These are phyloP conservation scores for Heliothis virescens DNA, from an alignment of 1,140 invertebrate genomes.

Conservation along the genomic window DNA sequence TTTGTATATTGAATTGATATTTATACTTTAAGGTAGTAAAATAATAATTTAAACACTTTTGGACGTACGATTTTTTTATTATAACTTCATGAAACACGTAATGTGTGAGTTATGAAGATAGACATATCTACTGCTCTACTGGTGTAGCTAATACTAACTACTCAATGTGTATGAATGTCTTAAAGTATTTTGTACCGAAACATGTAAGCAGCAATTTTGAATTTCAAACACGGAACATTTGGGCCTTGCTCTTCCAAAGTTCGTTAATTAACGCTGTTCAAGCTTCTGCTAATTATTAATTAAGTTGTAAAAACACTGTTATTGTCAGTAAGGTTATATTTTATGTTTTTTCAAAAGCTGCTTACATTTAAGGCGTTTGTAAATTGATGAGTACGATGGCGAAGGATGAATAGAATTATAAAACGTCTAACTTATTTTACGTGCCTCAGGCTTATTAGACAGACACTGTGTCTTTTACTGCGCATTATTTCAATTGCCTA, in stretches of 20 bases:
- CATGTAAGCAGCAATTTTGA: slow-evolving; percentile 35
- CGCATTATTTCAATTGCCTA: too few species aligned
- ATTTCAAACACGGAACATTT: not conserved
- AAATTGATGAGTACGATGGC: slow-evolving; percentile 8
- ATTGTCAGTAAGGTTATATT: slow-evolving; percentile 19
- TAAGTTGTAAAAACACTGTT: not conserved
- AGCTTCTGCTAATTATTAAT: not conserved
- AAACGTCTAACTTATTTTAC: not conserved
- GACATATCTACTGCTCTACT: slow-evolving; percentile 40
- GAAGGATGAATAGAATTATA: slow-evolving; percentile 14
- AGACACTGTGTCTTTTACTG: too few species aligned
- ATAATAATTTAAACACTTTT: too few species aligned
- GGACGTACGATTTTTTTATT: too few species aligned
- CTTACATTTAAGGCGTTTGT: slow-evolving; percentile 19
- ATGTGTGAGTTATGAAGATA: slow-evolving; percentile 41
- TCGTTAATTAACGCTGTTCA: not conserved
- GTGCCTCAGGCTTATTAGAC: too few species aligned
- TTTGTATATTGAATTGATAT: not conserved
- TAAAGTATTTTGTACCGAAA: not conserved
- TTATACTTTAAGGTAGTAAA: not conserved
- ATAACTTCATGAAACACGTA: slow-evolving; percentile 44
- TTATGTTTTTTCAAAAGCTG: slow-evolving; percentile 28
- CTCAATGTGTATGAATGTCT: slow-evolving; percentile 21
- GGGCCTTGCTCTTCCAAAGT: slow-evolving; percentile 22
- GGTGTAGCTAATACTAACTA: slow-evolving; percentile 42